phyloP scores from a whole-genome alignment of 1,140 invertebrate species.

The Brachionus calyciflorus region DNA sequence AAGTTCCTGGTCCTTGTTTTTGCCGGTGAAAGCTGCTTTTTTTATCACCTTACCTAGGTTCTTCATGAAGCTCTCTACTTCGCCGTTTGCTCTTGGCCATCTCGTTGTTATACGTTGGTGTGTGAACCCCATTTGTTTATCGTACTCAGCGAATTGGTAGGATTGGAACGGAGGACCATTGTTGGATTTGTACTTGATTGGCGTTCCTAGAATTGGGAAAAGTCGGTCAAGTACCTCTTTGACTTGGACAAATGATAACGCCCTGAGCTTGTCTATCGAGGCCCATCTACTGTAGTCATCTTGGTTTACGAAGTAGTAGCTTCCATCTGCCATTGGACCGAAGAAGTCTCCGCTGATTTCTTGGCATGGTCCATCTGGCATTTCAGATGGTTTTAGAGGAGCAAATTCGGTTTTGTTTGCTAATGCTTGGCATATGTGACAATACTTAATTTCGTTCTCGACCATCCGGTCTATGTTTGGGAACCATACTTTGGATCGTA shows the following conservation, averaged over 20 bases:
- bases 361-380: constrained; percentile 23
- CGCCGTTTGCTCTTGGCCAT: constrained; percentile 48
- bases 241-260: background rate
- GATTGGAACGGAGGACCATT: constrained; percentile 48
- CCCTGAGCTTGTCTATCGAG: background rate
- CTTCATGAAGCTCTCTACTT: no score
- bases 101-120: constrained; percentile 48
- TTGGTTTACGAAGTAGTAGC: constrained; percentile 7
- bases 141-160: constrained; percentile 43
- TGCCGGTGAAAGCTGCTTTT: background rate
- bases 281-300: constrained; percentile 1
- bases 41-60: constrained; percentile 19
- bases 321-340: background rate
- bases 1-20: background rate
- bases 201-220: constrained; percentile 48
- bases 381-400: no score
- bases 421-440: background rate
- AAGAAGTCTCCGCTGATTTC: constrained; percentile 9
- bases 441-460: no score
- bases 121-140: constrained; percentile 42
- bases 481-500: no score
- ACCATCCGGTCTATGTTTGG: no score
- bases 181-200: no score
- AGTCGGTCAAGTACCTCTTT: constrained; percentile 26
- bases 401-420: background rate